A percentile compares a stretch with the other conserved stretches of the same genome.
Conservation (phyloP, 1,140 invertebrate species). For the Drosophila pectinifera region DNA sequence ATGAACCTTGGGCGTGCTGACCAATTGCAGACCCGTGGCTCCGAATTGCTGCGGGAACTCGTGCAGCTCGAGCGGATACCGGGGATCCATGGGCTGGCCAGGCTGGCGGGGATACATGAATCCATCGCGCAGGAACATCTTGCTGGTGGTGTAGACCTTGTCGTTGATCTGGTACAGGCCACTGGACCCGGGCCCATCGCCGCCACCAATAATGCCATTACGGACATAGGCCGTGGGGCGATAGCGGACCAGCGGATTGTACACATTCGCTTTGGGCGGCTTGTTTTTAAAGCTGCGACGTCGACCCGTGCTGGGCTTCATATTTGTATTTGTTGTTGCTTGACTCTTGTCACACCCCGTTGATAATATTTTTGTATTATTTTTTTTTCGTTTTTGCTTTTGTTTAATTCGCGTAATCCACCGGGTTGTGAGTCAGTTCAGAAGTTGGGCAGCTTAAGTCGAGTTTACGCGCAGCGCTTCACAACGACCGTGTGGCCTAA, state of each 20-base stretch:
- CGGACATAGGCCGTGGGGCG: constrained; percentile 75
- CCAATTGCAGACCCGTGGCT: constrained; percentile 75
- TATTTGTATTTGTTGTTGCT: constrained; percentile 21
- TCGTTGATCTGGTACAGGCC: constrained; percentile 80
- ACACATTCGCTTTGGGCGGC: constrained; percentile 63
- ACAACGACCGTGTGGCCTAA: constrained; percentile 48
- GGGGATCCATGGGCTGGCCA: constrained; percentile 80
- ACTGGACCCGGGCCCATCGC: constrained; percentile 70
- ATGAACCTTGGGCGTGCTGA: constrained; percentile 76
- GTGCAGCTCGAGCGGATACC: constrained; percentile 77
- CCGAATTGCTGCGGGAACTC: constrained; percentile 79
- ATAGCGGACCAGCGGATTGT: constrained; percentile 74
- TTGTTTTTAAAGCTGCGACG: constrained; percentile 82
- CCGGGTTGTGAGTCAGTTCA: constrained; percentile 14
- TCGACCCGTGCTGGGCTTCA: constrained; percentile 71
- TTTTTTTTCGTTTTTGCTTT: not conserved
- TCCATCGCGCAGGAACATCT: constrained; percentile 80
- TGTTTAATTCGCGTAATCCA: constrained; percentile 11
- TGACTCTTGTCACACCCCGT: constrained; percentile 12
- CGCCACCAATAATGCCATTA: constrained; percentile 79
- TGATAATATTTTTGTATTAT: constrained; percentile 11
- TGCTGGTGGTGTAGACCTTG: constrained; percentile 79
- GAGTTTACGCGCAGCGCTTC: constrained; percentile 17
- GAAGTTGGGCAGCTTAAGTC: constrained; percentile 29
- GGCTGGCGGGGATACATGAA: constrained; percentile 83